Evolutionary conservation across 2,888 invertebrate genomes (phyloP).

Genomic region (Parasteatoda lunata): DNA sequence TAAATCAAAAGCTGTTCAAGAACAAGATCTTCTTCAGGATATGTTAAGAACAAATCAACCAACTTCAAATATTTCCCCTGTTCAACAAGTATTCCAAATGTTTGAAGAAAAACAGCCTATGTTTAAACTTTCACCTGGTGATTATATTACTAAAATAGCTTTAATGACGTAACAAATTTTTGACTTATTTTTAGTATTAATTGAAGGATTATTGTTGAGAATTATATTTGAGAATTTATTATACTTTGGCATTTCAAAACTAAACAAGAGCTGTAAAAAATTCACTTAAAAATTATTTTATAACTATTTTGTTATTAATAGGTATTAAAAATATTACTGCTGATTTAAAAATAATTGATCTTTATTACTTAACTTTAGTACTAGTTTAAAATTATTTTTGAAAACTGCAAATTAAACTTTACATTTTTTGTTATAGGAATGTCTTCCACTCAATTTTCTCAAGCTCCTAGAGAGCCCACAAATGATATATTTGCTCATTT

Average conservation of each 20-base stretch:
- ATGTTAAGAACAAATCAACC: slow-evolving; percentile 20
- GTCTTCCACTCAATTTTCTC: slow-evolving; percentile 22
- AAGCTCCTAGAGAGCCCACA: slow-evolving; percentile 18
- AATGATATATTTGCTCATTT: slow-evolving; percentile 58
- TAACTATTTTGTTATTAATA: neutral
- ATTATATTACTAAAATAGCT: neutral
- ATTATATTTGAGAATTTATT: too few relatives aligned
- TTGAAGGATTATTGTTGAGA: neutral
- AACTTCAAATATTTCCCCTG: slow-evolving; percentile 10
- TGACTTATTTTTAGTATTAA: neutral
- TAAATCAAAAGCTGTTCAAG: slow-evolving; percentile 66
- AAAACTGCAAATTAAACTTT: too few relatives aligned
- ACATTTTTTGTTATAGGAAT: slow-evolving; percentile 18
- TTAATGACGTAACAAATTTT: neutral
- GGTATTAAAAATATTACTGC: neutral
- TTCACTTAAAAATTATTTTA: neutral
- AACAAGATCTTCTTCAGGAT: slow-evolving; percentile 63
- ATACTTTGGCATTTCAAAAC: too few relatives aligned
- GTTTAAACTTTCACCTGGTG: slow-evolving; percentile 41
- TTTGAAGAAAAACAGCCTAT: slow-evolving; percentile 51
- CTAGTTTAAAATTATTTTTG: too few relatives aligned
- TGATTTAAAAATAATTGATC: too few relatives aligned
- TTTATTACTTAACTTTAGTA: too few relatives aligned
- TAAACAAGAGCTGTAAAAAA: neutral
- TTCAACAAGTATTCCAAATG: slow-evolving; percentile 41